These are phyloP conservation scores for Acanthurus tractus DNA, from an alignment of 2,797 vertebrate genomes.

Conservation along the genomic window DNA sequence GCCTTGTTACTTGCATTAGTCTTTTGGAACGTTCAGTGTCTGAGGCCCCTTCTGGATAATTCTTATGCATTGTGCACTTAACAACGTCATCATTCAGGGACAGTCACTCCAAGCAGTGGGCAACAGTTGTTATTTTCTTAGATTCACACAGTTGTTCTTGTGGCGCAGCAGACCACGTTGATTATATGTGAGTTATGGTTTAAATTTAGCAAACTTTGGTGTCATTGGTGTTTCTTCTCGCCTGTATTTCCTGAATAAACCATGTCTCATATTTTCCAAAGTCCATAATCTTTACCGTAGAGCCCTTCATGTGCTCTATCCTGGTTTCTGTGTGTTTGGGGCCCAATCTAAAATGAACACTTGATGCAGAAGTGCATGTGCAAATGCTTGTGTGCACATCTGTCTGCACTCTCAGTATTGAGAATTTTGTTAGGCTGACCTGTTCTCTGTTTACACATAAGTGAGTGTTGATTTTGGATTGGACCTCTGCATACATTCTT, in stretches of 20 bases:
- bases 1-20: slow-evolving; percentile 62
- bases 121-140: slow-evolving; percentile 39
- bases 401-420: slow-evolving; percentile 5
- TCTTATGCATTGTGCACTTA: slow-evolving; percentile 66
- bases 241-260: slow-evolving; percentile 34
- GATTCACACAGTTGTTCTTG: slow-evolving; percentile 26
- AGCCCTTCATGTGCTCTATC: slow-evolving; percentile 24
- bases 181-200: neutral
- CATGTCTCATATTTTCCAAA: slow-evolving; percentile 23
- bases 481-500: slow-evolving; percentile 23
- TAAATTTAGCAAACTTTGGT: slow-evolving; percentile 9
- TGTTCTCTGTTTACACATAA: neutral
- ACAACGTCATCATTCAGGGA: slow-evolving; percentile 73
- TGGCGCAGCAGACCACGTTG: slow-evolving; percentile 16
- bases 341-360: slow-evolving; percentile 41
- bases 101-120: slow-evolving; percentile 55
- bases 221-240: slow-evolving; percentile 24
- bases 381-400: slow-evolving; percentile 9
- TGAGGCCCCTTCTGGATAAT: slow-evolving; percentile 54
- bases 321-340: slow-evolving; percentile 30
- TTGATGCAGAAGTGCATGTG: slow-evolving; percentile 22
- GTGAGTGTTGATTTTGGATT: slow-evolving; percentile 43
- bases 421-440: slow-evolving; percentile 8
- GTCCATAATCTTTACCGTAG: slow-evolving; percentile 18
- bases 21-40: slow-evolving; percentile 53